Conservation (phyloP, 2,113 vertebrate genomes). For the Herpetotheres cachinnans region DNA sequence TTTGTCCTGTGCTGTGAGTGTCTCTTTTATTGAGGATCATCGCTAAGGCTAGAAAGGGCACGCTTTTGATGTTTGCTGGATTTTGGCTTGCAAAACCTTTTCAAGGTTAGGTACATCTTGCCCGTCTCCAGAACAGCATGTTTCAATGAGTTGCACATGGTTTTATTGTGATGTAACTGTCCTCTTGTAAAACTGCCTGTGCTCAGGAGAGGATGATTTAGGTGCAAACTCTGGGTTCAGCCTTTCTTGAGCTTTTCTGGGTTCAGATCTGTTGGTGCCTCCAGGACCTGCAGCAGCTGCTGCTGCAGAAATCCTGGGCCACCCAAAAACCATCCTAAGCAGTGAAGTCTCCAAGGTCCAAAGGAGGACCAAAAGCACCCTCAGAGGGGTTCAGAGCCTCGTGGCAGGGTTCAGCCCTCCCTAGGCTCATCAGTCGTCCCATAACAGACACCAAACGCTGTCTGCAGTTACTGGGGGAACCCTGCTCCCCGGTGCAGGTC, state of each 20-base stretch:
- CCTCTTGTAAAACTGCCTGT: background rate
- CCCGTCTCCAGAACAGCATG: background rate
- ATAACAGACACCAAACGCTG: background rate
- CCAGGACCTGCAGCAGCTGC: background rate
- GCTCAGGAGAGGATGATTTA: background rate
- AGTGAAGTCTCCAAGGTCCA: background rate
- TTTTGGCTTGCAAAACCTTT: background rate
- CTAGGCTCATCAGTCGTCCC: background rate
- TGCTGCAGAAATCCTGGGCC: background rate
- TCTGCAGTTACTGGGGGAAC: background rate
- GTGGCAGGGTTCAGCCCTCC: background rate
- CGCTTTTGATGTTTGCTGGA: background rate
- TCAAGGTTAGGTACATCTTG: background rate
- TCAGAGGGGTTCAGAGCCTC: background rate
- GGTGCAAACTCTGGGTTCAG: background rate
- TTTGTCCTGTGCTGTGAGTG: background rate
- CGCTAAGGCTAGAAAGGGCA: background rate
- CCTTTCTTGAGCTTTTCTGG: background rate
- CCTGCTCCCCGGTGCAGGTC: accelerated
- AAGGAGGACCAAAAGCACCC: background rate
- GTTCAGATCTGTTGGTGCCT: background rate
- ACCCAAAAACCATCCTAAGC: background rate
- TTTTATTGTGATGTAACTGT: background rate
- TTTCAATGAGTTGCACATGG: background rate
- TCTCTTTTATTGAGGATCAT: background rate